Evolutionary conservation across 2,888 invertebrate species (phyloP).

Genomic region (Urechis unicinctus): DNA sequence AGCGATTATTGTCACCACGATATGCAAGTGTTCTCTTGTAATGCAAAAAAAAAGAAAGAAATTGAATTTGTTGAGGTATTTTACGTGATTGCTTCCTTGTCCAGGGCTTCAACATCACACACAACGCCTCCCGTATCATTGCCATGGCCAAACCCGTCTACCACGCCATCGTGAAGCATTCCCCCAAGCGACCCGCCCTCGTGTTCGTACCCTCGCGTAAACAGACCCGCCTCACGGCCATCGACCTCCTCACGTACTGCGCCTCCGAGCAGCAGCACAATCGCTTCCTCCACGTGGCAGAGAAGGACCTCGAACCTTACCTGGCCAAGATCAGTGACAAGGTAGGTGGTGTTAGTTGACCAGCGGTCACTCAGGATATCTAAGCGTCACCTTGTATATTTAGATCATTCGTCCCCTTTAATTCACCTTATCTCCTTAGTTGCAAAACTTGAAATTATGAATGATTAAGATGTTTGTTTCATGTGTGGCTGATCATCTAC

Average conservation of each 20-base stretch:
- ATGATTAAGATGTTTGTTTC: too few species aligned
- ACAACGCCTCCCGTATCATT: slow-evolving; percentile 89
- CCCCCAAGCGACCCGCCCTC: slow-evolving; percentile 43
- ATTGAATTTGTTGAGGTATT: neutral
- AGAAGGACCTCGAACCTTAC: slow-evolving; percentile 79
- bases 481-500: too few species aligned
- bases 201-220: slow-evolving; percentile 63
- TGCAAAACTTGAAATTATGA: too few species aligned
- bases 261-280: slow-evolving; percentile 81
- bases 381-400: too few species aligned
- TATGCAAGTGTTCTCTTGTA: too few species aligned
- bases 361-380: too few species aligned
- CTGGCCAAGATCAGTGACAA: slow-evolving; percentile 81
- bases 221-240: slow-evolving; percentile 87
- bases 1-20: too few species aligned
- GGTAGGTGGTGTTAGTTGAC: slow-evolving; percentile 53
- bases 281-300: slow-evolving; percentile 76
- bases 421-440: too few species aligned
- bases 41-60: neutral
- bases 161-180: slow-evolving; percentile 71
- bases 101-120: slow-evolving; percentile 92
- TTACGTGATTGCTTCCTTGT: neutral
- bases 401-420: too few species aligned
- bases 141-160: slow-evolving; percentile 98
- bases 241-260: slow-evolving; percentile 88